Percentiles rank a stretch among this genome's conserved stretches.
phyloP scores from a whole-genome alignment of 2,797 vertebrate genomes.

The Crossoptilon crossoptilon region DNA sequence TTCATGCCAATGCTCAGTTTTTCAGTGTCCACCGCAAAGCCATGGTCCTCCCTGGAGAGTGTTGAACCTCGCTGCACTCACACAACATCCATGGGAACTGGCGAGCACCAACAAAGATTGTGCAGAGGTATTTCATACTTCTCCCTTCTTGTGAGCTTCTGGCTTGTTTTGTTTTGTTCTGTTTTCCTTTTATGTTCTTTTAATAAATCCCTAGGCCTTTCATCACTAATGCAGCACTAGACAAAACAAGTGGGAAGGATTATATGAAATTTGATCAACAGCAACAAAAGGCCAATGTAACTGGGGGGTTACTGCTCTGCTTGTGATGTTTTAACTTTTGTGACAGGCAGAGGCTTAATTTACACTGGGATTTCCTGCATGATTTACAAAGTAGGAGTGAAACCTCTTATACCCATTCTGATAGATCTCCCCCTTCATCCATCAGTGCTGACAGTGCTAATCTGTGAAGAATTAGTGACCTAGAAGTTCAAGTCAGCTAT shows the following conservation, averaged over 20 bases:
- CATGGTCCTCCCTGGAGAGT: not conserved
- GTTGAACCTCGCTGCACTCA: not conserved
- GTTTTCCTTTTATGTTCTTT: conserved; percentile 23
- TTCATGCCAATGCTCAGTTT: not conserved
- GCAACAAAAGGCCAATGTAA: conserved; percentile 27
- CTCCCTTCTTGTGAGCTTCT: not conserved
- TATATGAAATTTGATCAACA: conserved; percentile 50
- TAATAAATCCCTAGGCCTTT: conserved; percentile 47
- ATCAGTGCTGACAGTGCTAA: conserved; percentile 19
- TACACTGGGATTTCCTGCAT: conserved; percentile 34
- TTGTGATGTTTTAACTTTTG: conserved; percentile 35
- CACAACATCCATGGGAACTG: not conserved
- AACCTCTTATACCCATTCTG: not conserved
- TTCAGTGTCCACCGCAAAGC: not conserved
- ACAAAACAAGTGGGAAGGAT: conserved; percentile 56
- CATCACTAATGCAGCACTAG: conserved; percentile 42
- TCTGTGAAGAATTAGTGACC: conserved; percentile 39
- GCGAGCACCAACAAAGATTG: not conserved
- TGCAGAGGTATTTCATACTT: not conserved
- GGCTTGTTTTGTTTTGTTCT: conserved; percentile 3
- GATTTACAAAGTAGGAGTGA: conserved; percentile 36
- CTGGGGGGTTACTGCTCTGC: not conserved
- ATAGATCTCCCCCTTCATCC: conserved; percentile 4
- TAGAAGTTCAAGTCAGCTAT: conserved; percentile 41
- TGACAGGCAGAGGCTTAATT: conserved; percentile 17